Base-by-base conservation (phyloP, 92 coral and sea anemone genomes). In the Porites rus region DNA sequence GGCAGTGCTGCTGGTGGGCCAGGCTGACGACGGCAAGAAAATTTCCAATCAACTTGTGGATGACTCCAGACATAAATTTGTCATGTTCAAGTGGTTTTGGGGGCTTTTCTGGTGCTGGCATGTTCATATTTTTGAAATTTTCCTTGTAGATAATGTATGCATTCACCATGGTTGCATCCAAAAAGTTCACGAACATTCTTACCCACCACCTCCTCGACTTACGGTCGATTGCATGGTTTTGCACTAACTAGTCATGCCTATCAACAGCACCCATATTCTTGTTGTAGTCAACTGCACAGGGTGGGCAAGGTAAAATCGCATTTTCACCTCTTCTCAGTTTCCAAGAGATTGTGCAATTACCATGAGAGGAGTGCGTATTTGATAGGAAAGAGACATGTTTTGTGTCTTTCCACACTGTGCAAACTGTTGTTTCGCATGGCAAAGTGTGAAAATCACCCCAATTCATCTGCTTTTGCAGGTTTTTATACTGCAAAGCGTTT, bases 1-100 rank as follows among this genome's bases (percentile, higher is more conserved):
- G 72, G 78, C 84, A 78, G 38, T 51, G 84, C 81, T 53, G 84
- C 78, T 69, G 22, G 69, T 86, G 90, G 90, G 76, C 90, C 90
- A 67, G 84, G 84, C 58, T 7, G 85, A 78, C 71, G 85, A 59
- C 79, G 74, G 66, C 77, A 86, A 78, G 90, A 68, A 86, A 86
- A 67, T 60, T 80, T 67, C 85, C 79, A 69, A 77, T 86, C 84
- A 86, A 65, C 65, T 86, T 28, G 31, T 28, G 31, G 31, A 28
- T 28, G 31, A 28, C 2, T 28, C 31, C 31, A 28, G 31, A 28
- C 31, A 28, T 28, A 28, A 28, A 28, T 1, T 28, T 28, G 31
- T 28, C 31, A 28, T 28, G 31, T 28, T 76, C 69, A 76, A 83
- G 81, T 31, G 85, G 84, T 52, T 78, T 46, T 58, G 90, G 79